phyloP scores from a whole-genome alignment of 1,140 invertebrate genomes.

The Pomacea maculata region DNA sequence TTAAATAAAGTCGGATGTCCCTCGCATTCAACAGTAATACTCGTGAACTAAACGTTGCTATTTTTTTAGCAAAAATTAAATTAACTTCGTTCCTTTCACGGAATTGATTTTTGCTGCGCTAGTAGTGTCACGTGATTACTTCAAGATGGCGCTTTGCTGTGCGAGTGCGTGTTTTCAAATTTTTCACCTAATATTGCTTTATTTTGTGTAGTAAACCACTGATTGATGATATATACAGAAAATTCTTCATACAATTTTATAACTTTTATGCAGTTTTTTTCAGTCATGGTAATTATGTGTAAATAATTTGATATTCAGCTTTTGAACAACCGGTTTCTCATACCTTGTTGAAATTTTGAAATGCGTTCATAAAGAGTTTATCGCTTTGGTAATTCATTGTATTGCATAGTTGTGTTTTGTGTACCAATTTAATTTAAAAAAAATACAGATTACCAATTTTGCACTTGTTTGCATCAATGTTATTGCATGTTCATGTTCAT shows the following conservation, averaged over 20 bases:
- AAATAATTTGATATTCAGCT: background rate
- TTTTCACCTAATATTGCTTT: background rate
- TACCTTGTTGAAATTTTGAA: background rate
- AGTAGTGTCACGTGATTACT: conserved; percentile 48
- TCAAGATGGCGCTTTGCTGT: conserved; percentile 62
- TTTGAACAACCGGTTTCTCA: no score
- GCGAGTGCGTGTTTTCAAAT: conserved; percentile 45
- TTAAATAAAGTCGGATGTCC: no score
- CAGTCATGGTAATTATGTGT: conserved; percentile 2
- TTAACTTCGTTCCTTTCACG: background rate
- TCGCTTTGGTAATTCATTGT: no score
- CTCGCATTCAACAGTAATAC: no score
- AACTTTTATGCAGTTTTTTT: background rate
- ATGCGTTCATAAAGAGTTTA: background rate
- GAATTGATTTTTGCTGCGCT: background rate
- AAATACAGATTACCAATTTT: no score
- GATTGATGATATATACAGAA: background rate
- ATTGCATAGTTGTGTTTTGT: no score
- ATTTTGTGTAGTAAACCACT: conserved; percentile 7
- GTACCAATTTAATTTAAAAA: no score
- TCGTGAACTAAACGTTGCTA: no score
- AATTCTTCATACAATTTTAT: background rate
- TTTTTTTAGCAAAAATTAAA: no score
- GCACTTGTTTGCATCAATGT: no score
- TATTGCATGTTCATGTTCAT: background rate